Conservation (phyloP, 2,888 invertebrate genomes). For the Eudasyphora cyanicolor region DNA sequence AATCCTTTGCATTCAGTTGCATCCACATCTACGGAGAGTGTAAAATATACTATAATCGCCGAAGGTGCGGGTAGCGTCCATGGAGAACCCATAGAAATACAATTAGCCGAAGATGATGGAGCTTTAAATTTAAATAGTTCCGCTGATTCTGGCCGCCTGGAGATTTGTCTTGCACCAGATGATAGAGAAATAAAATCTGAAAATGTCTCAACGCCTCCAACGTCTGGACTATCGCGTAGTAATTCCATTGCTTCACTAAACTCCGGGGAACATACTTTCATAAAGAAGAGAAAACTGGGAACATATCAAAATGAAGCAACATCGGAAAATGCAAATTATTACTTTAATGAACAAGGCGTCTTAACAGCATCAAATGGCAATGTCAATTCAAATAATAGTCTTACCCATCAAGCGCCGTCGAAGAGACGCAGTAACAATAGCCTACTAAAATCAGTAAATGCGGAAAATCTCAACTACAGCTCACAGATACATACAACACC, state of each 20-base stretch:
- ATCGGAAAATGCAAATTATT: constrained; percentile 26
- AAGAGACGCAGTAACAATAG: constrained; percentile 29
- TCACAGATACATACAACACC: neutral
- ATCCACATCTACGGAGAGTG: constrained; percentile 52
- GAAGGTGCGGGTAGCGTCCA: constrained; percentile 65
- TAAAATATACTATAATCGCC: constrained; percentile 74
- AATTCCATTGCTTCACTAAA: neutral
- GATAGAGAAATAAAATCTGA: constrained; percentile 56
- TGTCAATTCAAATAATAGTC: constrained; percentile 11
- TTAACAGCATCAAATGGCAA: no score
- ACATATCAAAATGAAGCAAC: constrained; percentile 18
- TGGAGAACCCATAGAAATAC: constrained; percentile 73
- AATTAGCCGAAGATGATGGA: constrained; percentile 71
- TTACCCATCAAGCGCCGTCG: neutral
- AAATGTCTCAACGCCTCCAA: neutral
- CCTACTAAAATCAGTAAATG: constrained; percentile 13
- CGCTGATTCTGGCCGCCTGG: constrained; percentile 72
- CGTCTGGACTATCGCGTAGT: neutral
- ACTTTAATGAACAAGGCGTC: no score
- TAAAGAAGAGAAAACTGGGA: constrained; percentile 69
- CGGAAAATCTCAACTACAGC: neutral
- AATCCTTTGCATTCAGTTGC: constrained; percentile 48
- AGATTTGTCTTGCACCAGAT: constrained; percentile 73
- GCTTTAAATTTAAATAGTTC: constrained; percentile 72
- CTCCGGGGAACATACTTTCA: constrained; percentile 20